These are phyloP conservation scores for Drosophila anceps DNA, from an alignment of 2,888 invertebrate genomes.

Conservation along the genomic window DNA sequence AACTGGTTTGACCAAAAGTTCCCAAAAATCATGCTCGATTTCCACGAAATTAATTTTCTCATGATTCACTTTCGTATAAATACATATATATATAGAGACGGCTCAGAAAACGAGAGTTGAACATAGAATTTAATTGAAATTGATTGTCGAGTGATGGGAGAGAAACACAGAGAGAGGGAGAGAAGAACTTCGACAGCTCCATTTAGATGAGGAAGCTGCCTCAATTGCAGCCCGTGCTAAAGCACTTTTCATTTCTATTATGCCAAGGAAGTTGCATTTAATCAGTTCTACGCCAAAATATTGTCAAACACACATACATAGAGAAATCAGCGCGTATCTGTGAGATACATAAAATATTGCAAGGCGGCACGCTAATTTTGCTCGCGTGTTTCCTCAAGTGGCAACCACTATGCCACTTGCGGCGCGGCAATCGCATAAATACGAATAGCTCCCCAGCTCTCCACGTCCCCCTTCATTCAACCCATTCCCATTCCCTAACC, in stretches of 20 bases:
- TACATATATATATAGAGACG: not conserved
- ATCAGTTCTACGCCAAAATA: conserved; percentile 54
- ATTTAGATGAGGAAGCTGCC: conserved; percentile 26
- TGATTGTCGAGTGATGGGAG: conserved; percentile 57
- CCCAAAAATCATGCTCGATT: conserved; percentile 70
- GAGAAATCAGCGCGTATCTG: conserved; percentile 59
- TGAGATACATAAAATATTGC: conserved; percentile 66
- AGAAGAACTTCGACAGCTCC: conserved; percentile 27
- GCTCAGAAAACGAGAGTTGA: conserved; percentile 42
- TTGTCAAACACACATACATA: conserved; percentile 24
- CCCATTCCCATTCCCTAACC: not conserved
- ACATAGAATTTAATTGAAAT: conserved; percentile 65
- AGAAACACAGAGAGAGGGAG: conserved; percentile 30
- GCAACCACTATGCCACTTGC: conserved; percentile 78
- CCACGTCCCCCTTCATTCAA: not conserved
- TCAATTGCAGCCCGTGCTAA: conserved; percentile 55
- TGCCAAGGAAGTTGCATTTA: conserved; percentile 75
- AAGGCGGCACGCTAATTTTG: conserved; percentile 78
- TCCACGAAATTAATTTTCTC: conserved; percentile 75
- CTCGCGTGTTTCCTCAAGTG: conserved; percentile 80
- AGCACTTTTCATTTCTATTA: conserved; percentile 58
- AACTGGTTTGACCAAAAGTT: conserved; percentile 59
- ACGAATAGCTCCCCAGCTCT: conserved; percentile 30
- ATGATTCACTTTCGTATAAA: conserved; percentile 61
- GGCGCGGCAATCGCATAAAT: conserved; percentile 77